Conservation (phyloP, 2,113 vertebrate genomes). For the Caranx melampygus region DNA sequence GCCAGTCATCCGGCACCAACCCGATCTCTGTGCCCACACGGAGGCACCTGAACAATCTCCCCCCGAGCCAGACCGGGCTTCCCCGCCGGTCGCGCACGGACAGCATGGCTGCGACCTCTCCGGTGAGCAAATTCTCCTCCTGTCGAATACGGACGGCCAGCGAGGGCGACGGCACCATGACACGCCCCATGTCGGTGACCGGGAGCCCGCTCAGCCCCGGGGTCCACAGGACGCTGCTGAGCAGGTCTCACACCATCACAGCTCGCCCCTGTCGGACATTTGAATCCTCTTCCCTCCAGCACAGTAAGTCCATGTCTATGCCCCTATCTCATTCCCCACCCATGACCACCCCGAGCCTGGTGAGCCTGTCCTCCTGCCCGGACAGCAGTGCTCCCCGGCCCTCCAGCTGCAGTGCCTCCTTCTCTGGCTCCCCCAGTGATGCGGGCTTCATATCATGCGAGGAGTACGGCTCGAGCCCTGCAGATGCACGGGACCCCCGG, state of each 20-base stretch:
- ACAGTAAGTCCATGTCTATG: conserved; percentile 95
- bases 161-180: conserved; percentile 87
- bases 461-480: conserved; percentile 94
- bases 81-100: conserved; percentile 86
- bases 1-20: conserved; percentile 92
- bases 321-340: conserved; percentile 90
- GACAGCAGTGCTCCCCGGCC: conserved; percentile 87
- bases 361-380: conserved; percentile 87
- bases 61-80: conserved; percentile 89
- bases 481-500: conserved; percentile 83
- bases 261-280: conserved; percentile 80
- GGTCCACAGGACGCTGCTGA: conserved; percentile 86
- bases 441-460: conserved; percentile 95
- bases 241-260: conserved; percentile 89
- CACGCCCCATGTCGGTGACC: conserved; percentile 85
- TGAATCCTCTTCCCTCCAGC: conserved; percentile 84
- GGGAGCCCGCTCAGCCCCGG: conserved; percentile 92
- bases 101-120: conserved; percentile 85
- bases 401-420: conserved; percentile 92
- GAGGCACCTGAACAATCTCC: conserved; percentile 86
- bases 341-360: conserved; percentile 83
- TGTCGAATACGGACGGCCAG: conserved; percentile 89
- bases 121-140: conserved; percentile 82
- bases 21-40: conserved; percentile 87
- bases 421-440: conserved; percentile 94